These are phyloP conservation scores for Zosterops japonicus DNA, from an alignment of 2,113 vertebrate genomes.

Conservation along the genomic window DNA sequence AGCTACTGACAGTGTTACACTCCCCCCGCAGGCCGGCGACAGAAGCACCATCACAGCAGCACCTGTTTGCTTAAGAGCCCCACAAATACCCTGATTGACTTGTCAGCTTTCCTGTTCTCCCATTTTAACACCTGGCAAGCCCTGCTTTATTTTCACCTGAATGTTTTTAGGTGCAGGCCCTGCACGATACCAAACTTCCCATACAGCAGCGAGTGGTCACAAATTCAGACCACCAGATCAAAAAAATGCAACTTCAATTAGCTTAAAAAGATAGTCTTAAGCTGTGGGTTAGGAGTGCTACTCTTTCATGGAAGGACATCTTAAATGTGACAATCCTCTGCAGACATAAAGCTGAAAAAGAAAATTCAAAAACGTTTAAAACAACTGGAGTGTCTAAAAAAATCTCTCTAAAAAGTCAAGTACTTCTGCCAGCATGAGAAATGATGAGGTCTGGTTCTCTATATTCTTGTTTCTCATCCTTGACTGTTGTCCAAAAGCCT, in stretches of 20 bases:
- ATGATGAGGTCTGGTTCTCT: neutral
- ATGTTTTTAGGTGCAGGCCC: neutral
- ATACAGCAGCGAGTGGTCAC: rapidly evolving
- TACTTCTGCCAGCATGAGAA: neutral
- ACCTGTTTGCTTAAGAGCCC: neutral
- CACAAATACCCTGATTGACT: neutral
- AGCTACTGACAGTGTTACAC: neutral
- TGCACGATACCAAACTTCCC: neutral
- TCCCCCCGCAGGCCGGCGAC: neutral
- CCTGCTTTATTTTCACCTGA: neutral
- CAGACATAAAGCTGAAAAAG: neutral
- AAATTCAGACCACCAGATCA: neutral
- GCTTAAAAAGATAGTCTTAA: neutral
- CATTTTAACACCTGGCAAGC: neutral
- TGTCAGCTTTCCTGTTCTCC: neutral
- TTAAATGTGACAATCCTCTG: neutral
- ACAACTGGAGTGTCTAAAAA: neutral
- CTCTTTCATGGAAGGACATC: neutral
- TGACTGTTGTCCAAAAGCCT: neutral
- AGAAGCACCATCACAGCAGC: neutral
- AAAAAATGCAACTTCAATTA: neutral
- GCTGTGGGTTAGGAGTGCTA: neutral
- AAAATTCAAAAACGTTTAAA: neutral
- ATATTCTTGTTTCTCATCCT: neutral
- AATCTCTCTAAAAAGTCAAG: neutral